Conservation (phyloP, 2,888 invertebrate genomes). For the Girardia tigrina region DNA sequence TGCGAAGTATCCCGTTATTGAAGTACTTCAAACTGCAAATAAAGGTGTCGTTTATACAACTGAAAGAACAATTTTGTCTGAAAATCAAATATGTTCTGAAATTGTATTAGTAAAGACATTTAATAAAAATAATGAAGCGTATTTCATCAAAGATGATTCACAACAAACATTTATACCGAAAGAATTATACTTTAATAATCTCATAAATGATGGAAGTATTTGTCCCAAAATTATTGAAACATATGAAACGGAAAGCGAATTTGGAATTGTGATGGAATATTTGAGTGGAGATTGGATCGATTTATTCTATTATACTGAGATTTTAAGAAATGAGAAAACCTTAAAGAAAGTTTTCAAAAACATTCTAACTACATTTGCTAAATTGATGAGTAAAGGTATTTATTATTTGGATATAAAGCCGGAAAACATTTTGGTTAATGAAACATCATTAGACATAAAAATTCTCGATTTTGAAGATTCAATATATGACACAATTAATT, state of each 20-base stretch:
- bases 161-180: neutral
- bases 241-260: neutral
- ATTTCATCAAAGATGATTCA: too few species aligned
- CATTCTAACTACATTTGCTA: neutral
- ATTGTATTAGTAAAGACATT: too few species aligned
- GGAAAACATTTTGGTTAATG: slow-evolving; percentile 3
- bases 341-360: neutral
- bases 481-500: neutral
- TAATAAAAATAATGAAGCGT: too few species aligned
- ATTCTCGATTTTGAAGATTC: slow-evolving; percentile 10
- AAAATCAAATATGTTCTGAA: too few species aligned
- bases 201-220: neutral
- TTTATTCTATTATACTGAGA: neutral
- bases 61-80: too few species aligned
- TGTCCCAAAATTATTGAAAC: neutral
- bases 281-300: neutral
- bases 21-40: too few species aligned
- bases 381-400: neutral
- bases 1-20: too few species aligned
- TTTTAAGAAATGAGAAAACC: neutral
- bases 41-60: too few species aligned
- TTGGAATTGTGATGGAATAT: neutral
- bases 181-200: slow-evolving; percentile 8
- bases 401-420: neutral
- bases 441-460: neutral